phyloP scores from a whole-genome alignment of 2,888 invertebrate genomes.

The Drosophila peninsularis region DNA sequence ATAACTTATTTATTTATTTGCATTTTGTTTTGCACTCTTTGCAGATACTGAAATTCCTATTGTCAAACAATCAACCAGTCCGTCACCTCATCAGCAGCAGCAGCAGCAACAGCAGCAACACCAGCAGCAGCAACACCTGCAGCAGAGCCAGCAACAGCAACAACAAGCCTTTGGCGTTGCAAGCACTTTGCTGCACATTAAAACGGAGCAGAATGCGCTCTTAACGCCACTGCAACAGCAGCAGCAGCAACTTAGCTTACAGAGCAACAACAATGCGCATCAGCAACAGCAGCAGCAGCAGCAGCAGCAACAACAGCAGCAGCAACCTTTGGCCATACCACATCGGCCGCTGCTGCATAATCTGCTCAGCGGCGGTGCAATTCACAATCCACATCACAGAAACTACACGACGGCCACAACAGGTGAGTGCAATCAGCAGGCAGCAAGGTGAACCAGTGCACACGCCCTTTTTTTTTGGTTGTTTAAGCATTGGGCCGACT shows the following conservation, averaged over 20 bases:
- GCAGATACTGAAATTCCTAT: slow-evolving; percentile 85
- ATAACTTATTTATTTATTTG: slow-evolving; percentile 11
- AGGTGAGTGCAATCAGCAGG: slow-evolving; percentile 75
- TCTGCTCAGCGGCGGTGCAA: slow-evolving; percentile 84
- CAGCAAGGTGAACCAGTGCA: slow-evolving; percentile 62
- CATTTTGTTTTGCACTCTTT: slow-evolving; percentile 40
- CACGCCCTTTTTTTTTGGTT: slow-evolving; percentile 52
- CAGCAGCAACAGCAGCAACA: slow-evolving; percentile 72
- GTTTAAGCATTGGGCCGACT: not conserved
- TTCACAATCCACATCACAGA: slow-evolving; percentile 85
- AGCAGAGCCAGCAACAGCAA: slow-evolving; percentile 41
- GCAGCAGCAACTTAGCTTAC: slow-evolving; percentile 49
- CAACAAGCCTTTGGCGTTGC: slow-evolving; percentile 76
- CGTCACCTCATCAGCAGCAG: slow-evolving; percentile 83
- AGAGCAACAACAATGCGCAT: slow-evolving; percentile 69
- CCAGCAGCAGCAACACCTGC: slow-evolving; percentile 67
- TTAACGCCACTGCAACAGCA: slow-evolving; percentile 69
- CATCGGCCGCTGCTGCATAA: slow-evolving; percentile 85
- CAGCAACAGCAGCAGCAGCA: slow-evolving; percentile 67
- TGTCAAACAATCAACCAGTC: slow-evolving; percentile 85
- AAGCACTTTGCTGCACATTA: slow-evolving; percentile 81
- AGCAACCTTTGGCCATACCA: slow-evolving; percentile 82
- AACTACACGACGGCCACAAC: slow-evolving; percentile 85
- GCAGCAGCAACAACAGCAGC: slow-evolving; percentile 59
- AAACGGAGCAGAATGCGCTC: slow-evolving; percentile 82